A percentile compares a stretch with the other conserved stretches of the same genome.
These are phyloP conservation scores for Drosophila quadrilineata DNA, from an alignment of 1,140 invertebrate species.

Conservation along the genomic window DNA sequence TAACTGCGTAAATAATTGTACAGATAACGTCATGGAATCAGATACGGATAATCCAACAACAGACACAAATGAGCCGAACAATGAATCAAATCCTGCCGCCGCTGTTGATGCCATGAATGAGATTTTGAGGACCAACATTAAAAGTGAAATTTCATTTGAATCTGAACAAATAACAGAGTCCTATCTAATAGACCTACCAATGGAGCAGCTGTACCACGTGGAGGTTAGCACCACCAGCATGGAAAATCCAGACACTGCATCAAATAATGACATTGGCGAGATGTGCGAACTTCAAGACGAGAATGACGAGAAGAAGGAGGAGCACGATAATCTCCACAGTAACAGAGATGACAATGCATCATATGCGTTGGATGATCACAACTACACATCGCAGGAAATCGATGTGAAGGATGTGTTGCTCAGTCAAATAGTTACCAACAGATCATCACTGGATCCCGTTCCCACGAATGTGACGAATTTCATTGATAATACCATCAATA, in stretches of 20 bases:
- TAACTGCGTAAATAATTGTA: too few species aligned
- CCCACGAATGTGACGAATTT: slow-evolving; percentile 37
- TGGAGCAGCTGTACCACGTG: slow-evolving; percentile 14
- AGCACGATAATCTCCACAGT: too few species aligned
- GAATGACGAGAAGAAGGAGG: background rate
- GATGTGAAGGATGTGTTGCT: slow-evolving; percentile 32
- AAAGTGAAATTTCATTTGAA: slow-evolving; percentile 31
- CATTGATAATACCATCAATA: slow-evolving; percentile 46
- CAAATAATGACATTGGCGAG: slow-evolving; percentile 18
- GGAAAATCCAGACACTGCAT: background rate
- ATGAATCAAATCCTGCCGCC: background rate
- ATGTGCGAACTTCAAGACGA: slow-evolving; percentile 13
- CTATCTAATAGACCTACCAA: background rate
- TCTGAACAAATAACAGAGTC: slow-evolving; percentile 26
- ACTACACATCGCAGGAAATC: slow-evolving; percentile 53
- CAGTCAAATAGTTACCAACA: slow-evolving; percentile 27
- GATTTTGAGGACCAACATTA: background rate
- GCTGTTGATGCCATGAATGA: background rate
- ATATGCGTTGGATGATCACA: slow-evolving; percentile 58
- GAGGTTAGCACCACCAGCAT: slow-evolving; percentile 9
- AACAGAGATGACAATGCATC: slow-evolving; percentile 20
- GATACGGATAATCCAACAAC: too few species aligned
- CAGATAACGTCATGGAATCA: too few species aligned
- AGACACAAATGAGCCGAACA: background rate
- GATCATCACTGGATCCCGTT: background rate